Base-by-base conservation (phyloP, 2,888 invertebrate species). In the Amphipyra tragopoginis region DNA sequence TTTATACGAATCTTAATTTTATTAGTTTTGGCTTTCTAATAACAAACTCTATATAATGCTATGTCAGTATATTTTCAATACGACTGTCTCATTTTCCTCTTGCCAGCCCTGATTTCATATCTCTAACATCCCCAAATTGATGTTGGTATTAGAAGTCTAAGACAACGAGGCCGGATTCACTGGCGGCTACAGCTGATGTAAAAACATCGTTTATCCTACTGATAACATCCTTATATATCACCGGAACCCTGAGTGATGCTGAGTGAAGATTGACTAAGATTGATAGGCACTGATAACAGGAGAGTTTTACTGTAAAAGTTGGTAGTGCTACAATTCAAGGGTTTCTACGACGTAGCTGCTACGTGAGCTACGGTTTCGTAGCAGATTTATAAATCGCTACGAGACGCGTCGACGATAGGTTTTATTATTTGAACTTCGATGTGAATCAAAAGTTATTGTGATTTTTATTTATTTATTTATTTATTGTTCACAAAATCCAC, bases 191-290 rank as follows among this genome's bases (percentile, higher is more conserved):
- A 67, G 69, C 63, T 57, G 74, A 71, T 68, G 48, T 71, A 71
- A 74, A 68, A 71, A 71, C 70, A 78, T 75, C 59, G 71, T 73
- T 78, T 72, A 78, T 74, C 63, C 57, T 47, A 10, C 29, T 51
- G 78, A 78, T 78, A 75, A 50, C 58, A 75, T 75, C 78, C 51
- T 72, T 43, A 71, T 67, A 67, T 67, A 71, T 71, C 40, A 67
- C 63, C 9, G 43, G 49, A 39, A 38, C 34, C 47, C 52, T 50
- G 54, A 71, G 50, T 55, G 61, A 61, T 61, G 70, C 62, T 55
- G 62, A 57, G 54, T 52, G 38, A 36, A 62, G 62, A 71, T 62
- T 55, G 67, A 57, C 67, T 57, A 15, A 57, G 47, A 72, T 67
- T 67, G 70, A 72, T 67, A 57, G 53, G 29, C 29, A 11, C n/a